A percentile compares a stretch with the other conserved stretches of the same genome.
These are phyloP conservation scores for Cepaea hortensis DNA, from an alignment of 2,888 invertebrate species.

Conservation along the genomic window DNA sequence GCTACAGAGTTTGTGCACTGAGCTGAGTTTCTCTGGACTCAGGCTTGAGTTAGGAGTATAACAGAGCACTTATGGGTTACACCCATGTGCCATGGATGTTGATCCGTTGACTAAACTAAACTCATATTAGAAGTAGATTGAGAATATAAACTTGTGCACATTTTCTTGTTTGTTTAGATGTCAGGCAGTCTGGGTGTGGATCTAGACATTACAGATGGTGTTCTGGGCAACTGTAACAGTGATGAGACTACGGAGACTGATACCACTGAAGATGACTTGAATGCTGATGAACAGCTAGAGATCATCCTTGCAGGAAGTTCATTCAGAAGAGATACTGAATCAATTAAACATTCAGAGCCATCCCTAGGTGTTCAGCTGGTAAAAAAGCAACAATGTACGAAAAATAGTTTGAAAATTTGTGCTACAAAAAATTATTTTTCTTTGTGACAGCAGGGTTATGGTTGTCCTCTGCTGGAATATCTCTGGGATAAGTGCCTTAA, in stretches of 20 bases:
- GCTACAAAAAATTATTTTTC: background rate
- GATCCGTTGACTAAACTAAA: no score
- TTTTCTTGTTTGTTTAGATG: background rate
- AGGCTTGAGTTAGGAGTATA: no score
- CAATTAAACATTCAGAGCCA: slow-evolving; percentile 24
- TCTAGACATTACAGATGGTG: slow-evolving; percentile 10
- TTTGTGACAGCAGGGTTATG: no score
- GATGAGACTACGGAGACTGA: slow-evolving; percentile 47
- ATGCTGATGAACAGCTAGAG: slow-evolving; percentile 35
- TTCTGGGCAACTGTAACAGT: slow-evolving; percentile 41
- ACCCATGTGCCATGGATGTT: no score
- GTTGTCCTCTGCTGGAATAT: no score
- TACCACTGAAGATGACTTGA: slow-evolving; percentile 51
- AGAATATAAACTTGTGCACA: background rate
- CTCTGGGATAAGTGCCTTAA: no score
- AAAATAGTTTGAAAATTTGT: background rate
- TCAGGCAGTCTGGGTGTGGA: slow-evolving; percentile 28
- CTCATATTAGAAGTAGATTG: background rate
- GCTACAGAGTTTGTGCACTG: no score
- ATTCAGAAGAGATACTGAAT: slow-evolving; percentile 22
- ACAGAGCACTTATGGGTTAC: no score
- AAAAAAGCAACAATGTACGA: slow-evolving; percentile 33
- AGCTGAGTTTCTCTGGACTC: no score
- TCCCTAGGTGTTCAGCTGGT: background rate
- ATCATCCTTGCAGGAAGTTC: slow-evolving; percentile 6